Conservation (phyloP, 1,140 invertebrate genomes). For the Orchestia grillus region DNA sequence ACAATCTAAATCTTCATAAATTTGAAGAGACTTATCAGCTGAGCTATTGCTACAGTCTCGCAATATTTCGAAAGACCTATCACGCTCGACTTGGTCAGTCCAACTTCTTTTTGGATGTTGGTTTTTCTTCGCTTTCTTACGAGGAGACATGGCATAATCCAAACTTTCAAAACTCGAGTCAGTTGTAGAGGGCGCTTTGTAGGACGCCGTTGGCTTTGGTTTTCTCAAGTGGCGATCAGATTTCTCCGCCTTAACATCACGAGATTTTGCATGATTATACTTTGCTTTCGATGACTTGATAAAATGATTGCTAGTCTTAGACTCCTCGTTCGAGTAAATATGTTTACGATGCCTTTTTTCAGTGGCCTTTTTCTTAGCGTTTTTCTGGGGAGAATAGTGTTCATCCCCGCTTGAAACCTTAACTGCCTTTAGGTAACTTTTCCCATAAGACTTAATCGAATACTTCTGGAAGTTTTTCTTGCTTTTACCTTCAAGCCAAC, state of each 20-base stretch:
- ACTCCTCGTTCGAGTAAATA: not conserved
- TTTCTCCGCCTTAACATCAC: not conserved
- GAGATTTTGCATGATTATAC: not conserved
- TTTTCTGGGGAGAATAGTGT: not conserved
- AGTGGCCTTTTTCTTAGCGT: not conserved
- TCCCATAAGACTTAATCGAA: not conserved
- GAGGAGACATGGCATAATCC: not conserved
- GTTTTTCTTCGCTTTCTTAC: not conserved
- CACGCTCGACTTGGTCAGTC: not conserved
- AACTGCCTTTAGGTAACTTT: not conserved
- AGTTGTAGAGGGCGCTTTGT: not conserved
- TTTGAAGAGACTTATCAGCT: not conserved
- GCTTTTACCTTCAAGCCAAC: not conserved
- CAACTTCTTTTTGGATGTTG: not conserved
- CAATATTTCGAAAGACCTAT: not conserved
- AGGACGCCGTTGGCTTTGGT: not conserved
- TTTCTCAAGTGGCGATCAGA: not conserved
- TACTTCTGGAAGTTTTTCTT: constrained; percentile 2
- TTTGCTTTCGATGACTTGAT: not conserved
- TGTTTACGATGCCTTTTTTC: not conserved
- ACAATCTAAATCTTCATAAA: constrained; percentile 4
- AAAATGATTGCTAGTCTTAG: not conserved
- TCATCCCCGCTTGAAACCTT: not conserved
- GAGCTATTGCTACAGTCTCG: not conserved
- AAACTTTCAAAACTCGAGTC: not conserved